Evolutionary conservation across 2,797 vertebrate species (phyloP).

Genomic region (Nyctalus aviator): DNA sequence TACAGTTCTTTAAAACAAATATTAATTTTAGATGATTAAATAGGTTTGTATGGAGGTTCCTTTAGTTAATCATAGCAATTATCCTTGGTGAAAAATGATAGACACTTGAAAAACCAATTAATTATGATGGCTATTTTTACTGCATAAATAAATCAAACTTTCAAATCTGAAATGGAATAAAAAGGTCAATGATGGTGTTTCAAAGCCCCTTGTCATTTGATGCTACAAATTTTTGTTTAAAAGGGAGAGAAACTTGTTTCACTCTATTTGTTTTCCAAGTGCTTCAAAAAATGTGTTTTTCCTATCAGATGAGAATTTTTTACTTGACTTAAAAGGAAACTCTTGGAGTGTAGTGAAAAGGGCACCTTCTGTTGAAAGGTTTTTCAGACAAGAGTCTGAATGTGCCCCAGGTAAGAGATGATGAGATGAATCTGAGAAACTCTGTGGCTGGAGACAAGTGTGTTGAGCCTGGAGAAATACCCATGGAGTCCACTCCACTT

Average conservation of each 20-base stretch:
- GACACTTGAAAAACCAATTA: constrained; percentile 59
- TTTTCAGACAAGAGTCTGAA: constrained; percentile 15
- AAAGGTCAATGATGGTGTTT: constrained; percentile 5
- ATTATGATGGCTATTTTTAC: constrained; percentile 54
- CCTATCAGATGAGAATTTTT: background rate
- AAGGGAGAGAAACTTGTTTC: constrained; percentile 18
- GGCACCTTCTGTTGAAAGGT: background rate
- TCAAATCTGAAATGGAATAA: constrained; percentile 16
- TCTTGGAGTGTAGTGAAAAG: background rate
- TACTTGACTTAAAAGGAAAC: background rate
- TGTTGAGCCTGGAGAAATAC: background rate
- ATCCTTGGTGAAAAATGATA: constrained; percentile 62
- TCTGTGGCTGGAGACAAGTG: background rate
- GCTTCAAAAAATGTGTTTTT: constrained; percentile 11
- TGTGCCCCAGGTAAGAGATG: background rate
- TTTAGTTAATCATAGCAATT: constrained; percentile 55
- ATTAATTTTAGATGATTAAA: constrained; percentile 69
- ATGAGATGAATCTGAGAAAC: background rate
- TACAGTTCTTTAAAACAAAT: constrained; percentile 66
- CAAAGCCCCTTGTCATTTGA: constrained; percentile 41
- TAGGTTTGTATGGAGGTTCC: constrained; percentile 14
- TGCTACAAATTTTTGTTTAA: background rate
- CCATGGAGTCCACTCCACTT: background rate
- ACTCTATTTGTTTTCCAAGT: constrained; percentile 23
- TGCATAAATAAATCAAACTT: constrained; percentile 57